Base-by-base conservation (phyloP, 2,888 invertebrate species). In the Maniola hyperantus region DNA sequence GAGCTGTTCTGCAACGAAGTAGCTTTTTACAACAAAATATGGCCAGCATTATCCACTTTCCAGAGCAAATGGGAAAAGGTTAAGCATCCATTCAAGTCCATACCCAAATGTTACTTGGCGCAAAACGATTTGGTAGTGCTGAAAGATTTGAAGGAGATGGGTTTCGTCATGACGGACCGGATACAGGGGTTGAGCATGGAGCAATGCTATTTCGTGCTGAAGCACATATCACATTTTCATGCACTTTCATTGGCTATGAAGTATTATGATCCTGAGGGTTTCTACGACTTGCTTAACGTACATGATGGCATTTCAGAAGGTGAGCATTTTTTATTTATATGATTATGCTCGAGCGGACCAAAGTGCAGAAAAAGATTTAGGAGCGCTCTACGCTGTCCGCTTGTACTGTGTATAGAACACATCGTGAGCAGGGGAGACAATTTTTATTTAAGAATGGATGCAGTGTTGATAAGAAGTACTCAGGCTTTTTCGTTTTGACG, bases 1-100 rank as follows among this genome's bases (percentile, higher is more conserved):
- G 92, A 94, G 65, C 81, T 96, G 0, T 96, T 96, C 79, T 93
- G 94, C 76, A 96, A 96, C 74, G 96, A 96, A 82, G 95, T 95
- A 0, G 94, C 94, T 8, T 96, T 96, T 78, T 96, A 96, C 78
- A 96, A 93, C 42, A 93, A 93, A 74, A 95, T 95, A 13, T 94
- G 96, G 93, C 95, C 96, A 6, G 93, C 94, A n/a, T 77, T 96
- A 34, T 78, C 91, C 0, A 83, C 88, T 63, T 95, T 95, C 72
- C 95, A 96, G 79, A 77, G 81, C 5, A 81, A 83, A 63, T 90
- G 90, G 86, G 83, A 85, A 69, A 78, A 78, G 63, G 79, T 88
- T 0, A 83, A 84, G 20, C 77, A 86, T n/a, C 85, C 90, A 0
- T 94, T 94, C 64, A 88, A 87, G 68, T 89, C 93, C 0, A 93